Evolutionary conservation across 2,888 invertebrate genomes (phyloP), one percentile per base, ranked within the genome.

Genomic region (Bursaphelenchus okinawaensis): DNA sequence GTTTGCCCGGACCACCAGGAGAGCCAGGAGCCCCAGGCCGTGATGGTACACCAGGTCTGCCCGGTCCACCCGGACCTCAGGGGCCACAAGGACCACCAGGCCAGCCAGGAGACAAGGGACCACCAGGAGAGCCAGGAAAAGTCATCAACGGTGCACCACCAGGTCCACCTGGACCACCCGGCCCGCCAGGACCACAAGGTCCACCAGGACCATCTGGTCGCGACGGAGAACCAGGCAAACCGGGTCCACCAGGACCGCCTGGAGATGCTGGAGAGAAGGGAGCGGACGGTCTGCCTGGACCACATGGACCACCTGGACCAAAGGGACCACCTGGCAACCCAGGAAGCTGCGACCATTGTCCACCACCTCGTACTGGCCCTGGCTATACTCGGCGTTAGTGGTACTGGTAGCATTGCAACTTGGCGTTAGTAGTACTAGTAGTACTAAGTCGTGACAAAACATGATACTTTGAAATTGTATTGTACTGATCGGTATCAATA

Each of bases 261-360:
- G 77, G 75, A 26, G 77, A 75, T 40, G 65, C 72, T 7, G 76
- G 76, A 27, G 75, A 76, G 60, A 71, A 74, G 60, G 76, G 76
- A 16, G 67, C 74, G 55, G 72, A 71, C 55, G 77, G 76, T 8
- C 58, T 71, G 7, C 73, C 77, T 20, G 76, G 76, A 16, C 75
- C 74, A 9, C 71, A 61, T 9, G 74, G 76, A 58, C 64, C 71
- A 22, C 68, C 70, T 3, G 69, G 72, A 1, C 63, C 65, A 6
- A 65, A 65, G 12, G 73, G 73, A 27, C 63, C 66, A 22, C 68
- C 70, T 19, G 77, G 77, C 20, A 65, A 66, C 26, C 78, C 76
- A 3, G 77, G 78, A 23, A 73, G 75, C n/a, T 82, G 82, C 69
- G 80, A 80, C 64, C 81, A 81, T 52, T 81, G 81, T 58, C 81